Percentiles rank a stretch among this genome's conserved stretches.
phyloP scores from a whole-genome alignment of 1,140 invertebrate species.

The Pseudoatta argentina region DNA sequence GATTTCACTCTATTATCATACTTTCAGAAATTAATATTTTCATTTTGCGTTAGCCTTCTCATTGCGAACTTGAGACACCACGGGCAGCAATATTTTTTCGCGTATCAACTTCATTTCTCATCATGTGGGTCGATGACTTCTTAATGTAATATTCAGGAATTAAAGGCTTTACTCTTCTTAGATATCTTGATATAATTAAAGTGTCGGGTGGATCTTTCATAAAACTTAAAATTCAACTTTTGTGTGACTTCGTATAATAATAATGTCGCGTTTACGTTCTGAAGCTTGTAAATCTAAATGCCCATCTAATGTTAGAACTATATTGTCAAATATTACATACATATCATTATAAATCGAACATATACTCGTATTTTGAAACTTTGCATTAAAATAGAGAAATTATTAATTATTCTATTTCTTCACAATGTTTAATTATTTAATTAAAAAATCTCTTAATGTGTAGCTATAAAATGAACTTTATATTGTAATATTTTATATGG shows the following conservation, averaged over 20 bases:
- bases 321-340: not conserved
- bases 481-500: not conserved
- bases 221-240: slow-evolving; percentile 13
- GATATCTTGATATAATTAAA: slow-evolving; percentile 57
- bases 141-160: slow-evolving; percentile 55
- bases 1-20: slow-evolving; percentile 60
- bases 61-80: slow-evolving; percentile 23
- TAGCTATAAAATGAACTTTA: not conserved
- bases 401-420: not conserved
- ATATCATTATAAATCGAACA: not conserved
- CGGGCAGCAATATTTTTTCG: slow-evolving; percentile 30
- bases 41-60: not conserved
- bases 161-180: slow-evolving; percentile 42
- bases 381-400: not conserved
- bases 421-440: not conserved
- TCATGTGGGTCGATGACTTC: slow-evolving; percentile 34
- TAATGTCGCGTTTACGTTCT: not conserved
- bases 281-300: slow-evolving; percentile 6
- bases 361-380: not conserved
- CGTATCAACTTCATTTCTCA: slow-evolving; percentile 29
- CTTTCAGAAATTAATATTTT: slow-evolving; percentile 58
- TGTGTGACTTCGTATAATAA: slow-evolving; percentile 6
- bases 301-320: not conserved
- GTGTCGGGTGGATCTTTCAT: slow-evolving; percentile 39
- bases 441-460: not conserved